Base-by-base conservation (phyloP, 2,888 invertebrate species). In the Mechanitis messenoides region DNA sequence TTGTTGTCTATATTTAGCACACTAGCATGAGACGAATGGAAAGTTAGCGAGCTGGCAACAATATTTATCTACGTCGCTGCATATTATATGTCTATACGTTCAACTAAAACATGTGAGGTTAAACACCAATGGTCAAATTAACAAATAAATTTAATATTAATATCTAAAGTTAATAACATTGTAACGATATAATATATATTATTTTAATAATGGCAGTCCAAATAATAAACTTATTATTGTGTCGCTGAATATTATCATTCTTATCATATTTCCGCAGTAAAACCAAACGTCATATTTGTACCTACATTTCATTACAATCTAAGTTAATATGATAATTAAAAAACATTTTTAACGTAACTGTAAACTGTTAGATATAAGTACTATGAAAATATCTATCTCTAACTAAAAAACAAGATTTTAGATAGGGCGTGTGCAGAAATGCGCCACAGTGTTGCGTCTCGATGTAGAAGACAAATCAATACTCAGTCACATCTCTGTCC, bases 401-500 rank as follows among this genome's bases (percentile, higher is more conserved):
- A 55, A 53, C 9, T 38, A 60, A 58, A 42, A 46, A 33, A 35
- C 50, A 53, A 55, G 53, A 53, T 46, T 45, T 31, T 31, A 59
- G 55, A 42, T 62, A 63, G 61, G 64, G 62, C 60, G 64, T 68
- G 68, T 70, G 72, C 69, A 69, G 68, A 66, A 64, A 68, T 68
- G 74, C 74, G 75, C 68, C 75, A 72, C 74, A 78, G 71, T 72
- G 77, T 73, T 79, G 76, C 78, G 81, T 79, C 82, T 81, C 77
- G 75, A 74, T 73, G 75, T 75, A 74, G 75, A 81, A 85, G 82
- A 84, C 84, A 89, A 20, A 88, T 89, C 89, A 84, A 88, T 88
- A 89, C 85, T 84, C 82, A 77, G 87, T 83, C 83, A 85, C 85
- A 85, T 85, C 86, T 84, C 86, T 79, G 84, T 85, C 83, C 84